Base-by-base conservation (phyloP, 92 coral and sea anemone genomes). In the Parazoanthus darwini region DNA sequence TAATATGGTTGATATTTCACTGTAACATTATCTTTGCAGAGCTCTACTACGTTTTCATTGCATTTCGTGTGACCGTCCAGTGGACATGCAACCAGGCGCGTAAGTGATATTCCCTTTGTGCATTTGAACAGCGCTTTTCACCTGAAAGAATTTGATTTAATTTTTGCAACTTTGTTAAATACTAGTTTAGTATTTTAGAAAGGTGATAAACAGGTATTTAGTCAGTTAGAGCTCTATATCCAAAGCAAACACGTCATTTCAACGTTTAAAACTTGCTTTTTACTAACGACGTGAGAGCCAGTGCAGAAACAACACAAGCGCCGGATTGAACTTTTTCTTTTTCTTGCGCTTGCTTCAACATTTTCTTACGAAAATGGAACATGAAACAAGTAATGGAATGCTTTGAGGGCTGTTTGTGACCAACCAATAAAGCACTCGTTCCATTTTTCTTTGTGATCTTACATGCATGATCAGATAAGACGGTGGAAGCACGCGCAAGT, bases 41-140 rank as follows among this genome's bases (percentile, higher is more conserved):
- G 97, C 99, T 68, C 90, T 94, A 66, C 79, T 97, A 36, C 89
- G 96, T 48, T 97, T 97, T 85, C 99, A 97, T 68, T 97, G 99
- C 78, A 97, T 97, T 43, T 97, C 99, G 23, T 97, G 99, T 84
- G 99, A 96, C 83, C 92, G 98, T 59, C 99, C 98, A 15, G 98
- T 97, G 37, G 99, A 97, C 74, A 94, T 93, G 93, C 92, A 92
- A 7, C 99, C 94, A 29, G 99, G 99, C 91, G 92, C 6, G 50
- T 44, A 44, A 44, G 50, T 51, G 13, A 15, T 51, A 0, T 51
- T 10, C 58, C 58, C 9, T 8, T 11, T 51, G 58, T 51, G 58
- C 11, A 6, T 18, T 63, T 7, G 3, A 63, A 63, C 7, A 63
- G 6, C 3, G n/a, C 68, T 16, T 63, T 18, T 25, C 20, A 29